A percentile compares a stretch with the other conserved stretches of the same genome.
Conservation (phyloP, 2,113 vertebrate genomes). For the Romanogobio albipinnatus region DNA sequence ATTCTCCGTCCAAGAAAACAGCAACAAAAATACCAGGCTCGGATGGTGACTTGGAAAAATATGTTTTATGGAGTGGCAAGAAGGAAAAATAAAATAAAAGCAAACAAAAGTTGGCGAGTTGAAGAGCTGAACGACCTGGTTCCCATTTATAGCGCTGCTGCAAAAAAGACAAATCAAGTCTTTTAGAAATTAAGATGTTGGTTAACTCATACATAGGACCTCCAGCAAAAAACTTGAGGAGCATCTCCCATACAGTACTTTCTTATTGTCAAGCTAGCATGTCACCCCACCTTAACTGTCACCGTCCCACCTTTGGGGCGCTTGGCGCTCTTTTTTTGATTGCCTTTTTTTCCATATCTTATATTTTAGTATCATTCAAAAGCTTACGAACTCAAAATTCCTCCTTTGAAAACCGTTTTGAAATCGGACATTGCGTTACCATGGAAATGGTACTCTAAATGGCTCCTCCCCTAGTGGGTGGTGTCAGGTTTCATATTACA, state of each 20-base stretch:
- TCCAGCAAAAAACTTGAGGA: background rate
- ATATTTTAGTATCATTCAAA: too few relatives aligned
- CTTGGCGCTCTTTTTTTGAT: too few relatives aligned
- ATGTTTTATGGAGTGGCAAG: slow-evolving; percentile 40
- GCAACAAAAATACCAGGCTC: slow-evolving; percentile 23
- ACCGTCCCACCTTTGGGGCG: too few relatives aligned
- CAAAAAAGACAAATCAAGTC: background rate
- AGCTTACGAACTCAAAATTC: too few relatives aligned
- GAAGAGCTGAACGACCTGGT: slow-evolving; percentile 14
- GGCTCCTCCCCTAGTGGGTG: too few relatives aligned
- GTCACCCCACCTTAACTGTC: too few relatives aligned
- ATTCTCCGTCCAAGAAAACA: slow-evolving; percentile 36
- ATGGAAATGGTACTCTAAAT: too few relatives aligned
- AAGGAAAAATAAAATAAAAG: slow-evolving; percentile 15
- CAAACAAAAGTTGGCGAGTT: background rate
- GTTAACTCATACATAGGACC: background rate
- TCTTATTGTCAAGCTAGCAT: too few relatives aligned
- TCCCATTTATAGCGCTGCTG: slow-evolving; percentile 31
- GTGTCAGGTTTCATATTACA: too few relatives aligned
- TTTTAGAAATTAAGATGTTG: background rate
- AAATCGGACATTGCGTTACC: too few relatives aligned
- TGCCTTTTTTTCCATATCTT: too few relatives aligned
- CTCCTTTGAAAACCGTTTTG: too few relatives aligned
- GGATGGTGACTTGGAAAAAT: slow-evolving; percentile 28
- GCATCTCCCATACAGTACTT: background rate